A percentile compares a stretch with the other conserved stretches of the same genome.
phyloP scores from a whole-genome alignment of 2,888 invertebrate species.

The Aspidapion aeneum region DNA sequence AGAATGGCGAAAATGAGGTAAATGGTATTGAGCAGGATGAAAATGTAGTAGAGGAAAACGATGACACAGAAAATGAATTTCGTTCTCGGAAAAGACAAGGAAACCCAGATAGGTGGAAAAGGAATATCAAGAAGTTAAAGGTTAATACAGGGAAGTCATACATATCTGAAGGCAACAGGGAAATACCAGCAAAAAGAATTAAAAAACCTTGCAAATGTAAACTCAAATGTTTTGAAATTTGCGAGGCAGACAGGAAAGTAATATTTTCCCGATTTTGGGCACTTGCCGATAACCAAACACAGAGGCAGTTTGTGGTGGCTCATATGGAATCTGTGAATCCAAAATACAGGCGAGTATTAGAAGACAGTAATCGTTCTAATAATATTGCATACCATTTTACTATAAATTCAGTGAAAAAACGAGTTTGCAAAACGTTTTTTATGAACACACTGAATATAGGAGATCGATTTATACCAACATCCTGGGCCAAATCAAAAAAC shows the following conservation, averaged over 20 bases:
- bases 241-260: background rate
- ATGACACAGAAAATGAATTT: no score
- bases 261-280: background rate
- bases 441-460: slow-evolving; percentile 6
- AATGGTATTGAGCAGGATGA: no score
- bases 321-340: background rate
- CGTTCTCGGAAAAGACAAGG: no score
- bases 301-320: background rate
- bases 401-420: background rate
- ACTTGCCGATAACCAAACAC: background rate
- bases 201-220: background rate
- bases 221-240: background rate
- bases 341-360: background rate
- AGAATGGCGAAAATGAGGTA: no score
- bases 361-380: background rate
- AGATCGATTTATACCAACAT: slow-evolving; percentile 3
- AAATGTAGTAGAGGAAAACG: no score
- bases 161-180: background rate
- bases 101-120: no score
- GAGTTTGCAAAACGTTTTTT: slow-evolving; percentile 13
- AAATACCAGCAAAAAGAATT: background rate
- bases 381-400: background rate
- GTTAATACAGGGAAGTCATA: background rate
- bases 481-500: background rate
- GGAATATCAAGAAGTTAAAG: background rate